A percentile compares a stretch with the other conserved stretches of the same genome.
Evolutionary conservation across 2,113 vertebrate species (phyloP).

Genomic region (Etheostoma cragini): DNA sequence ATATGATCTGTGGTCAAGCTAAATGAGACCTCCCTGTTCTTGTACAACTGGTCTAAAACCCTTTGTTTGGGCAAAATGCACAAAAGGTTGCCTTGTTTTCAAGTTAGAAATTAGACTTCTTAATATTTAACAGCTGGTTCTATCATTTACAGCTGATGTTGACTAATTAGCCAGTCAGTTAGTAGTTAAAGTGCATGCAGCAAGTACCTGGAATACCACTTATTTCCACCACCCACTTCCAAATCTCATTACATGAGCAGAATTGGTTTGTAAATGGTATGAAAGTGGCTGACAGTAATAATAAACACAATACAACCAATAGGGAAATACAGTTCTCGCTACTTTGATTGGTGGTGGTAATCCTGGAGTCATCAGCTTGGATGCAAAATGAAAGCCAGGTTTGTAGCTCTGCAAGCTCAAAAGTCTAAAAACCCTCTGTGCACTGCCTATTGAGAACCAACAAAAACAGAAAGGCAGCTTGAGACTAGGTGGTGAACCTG

Average conservation of each 20-base stretch:
- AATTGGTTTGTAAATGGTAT: slow-evolving; percentile 10
- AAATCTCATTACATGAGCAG: slow-evolving; percentile 22
- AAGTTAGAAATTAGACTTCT: slow-evolving; percentile 35
- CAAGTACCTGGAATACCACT: slow-evolving; percentile 23
- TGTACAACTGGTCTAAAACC: slow-evolving; percentile 20
- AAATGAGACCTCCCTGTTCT: slow-evolving; percentile 12
- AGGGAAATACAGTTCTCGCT: background rate
- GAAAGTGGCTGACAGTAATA: slow-evolving; percentile 10
- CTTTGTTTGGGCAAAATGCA: background rate
- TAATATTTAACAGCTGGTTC: slow-evolving; percentile 64
- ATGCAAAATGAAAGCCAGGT: background rate
- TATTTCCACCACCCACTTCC: slow-evolving; percentile 28
- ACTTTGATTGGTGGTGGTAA: background rate
- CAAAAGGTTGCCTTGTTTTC: slow-evolving; percentile 5
- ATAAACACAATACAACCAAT: slow-evolving; percentile 11
- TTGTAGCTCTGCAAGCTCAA: background rate
- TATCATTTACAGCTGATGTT: slow-evolving; percentile 57
- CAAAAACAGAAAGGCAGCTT: too few species aligned
- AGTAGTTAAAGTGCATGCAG: slow-evolving; percentile 30
- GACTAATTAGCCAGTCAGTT: slow-evolving; percentile 59
- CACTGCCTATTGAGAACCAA: background rate
- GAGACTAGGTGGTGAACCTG: too few species aligned
- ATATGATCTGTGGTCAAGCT: slow-evolving; percentile 22
- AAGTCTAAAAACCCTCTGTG: background rate
- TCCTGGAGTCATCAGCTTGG: background rate